Conservation (phyloP, 2,888 invertebrate genomes). For the Campaea margaritaria region DNA sequence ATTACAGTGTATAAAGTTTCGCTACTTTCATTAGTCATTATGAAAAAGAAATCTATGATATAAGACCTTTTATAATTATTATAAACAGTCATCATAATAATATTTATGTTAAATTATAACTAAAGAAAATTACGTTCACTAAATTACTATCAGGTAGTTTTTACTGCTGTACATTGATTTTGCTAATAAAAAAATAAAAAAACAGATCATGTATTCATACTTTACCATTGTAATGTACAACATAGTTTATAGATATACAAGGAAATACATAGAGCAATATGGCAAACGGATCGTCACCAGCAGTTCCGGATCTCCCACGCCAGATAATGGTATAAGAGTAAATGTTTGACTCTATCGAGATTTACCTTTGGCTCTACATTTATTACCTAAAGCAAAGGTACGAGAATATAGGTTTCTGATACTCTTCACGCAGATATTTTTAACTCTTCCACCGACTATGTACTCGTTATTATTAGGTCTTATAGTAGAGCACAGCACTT, state of each 20-base stretch:
- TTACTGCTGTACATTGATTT: too few species aligned
- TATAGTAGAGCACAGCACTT: too few species aligned
- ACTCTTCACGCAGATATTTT: too few species aligned
- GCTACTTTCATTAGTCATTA: constrained; percentile 23
- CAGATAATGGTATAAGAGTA: not conserved
- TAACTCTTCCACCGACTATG: too few species aligned
- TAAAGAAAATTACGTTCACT: too few species aligned
- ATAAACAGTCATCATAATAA: too few species aligned
- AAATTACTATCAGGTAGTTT: too few species aligned
- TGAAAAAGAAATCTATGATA: constrained; percentile 11
- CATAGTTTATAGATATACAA: not conserved
- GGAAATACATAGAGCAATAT: constrained; percentile 17
- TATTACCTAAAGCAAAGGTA: not conserved
- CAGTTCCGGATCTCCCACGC: constrained; percentile 43
- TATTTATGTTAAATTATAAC: too few species aligned
- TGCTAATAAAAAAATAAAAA: too few species aligned
- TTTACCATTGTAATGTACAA: not conserved
- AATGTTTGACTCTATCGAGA: not conserved
- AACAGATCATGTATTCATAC: not conserved
- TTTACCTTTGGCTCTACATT: not conserved
- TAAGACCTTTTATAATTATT: constrained; percentile 2
- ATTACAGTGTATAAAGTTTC: constrained; percentile 27
- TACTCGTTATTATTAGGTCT: too few species aligned
- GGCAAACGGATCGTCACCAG: constrained; percentile 25
- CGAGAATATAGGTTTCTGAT: too few species aligned